A percentile compares a stretch with the other conserved stretches of the same genome.
Conservation (phyloP, 2,113 vertebrate species). For the Lipophrys pholis region DNA sequence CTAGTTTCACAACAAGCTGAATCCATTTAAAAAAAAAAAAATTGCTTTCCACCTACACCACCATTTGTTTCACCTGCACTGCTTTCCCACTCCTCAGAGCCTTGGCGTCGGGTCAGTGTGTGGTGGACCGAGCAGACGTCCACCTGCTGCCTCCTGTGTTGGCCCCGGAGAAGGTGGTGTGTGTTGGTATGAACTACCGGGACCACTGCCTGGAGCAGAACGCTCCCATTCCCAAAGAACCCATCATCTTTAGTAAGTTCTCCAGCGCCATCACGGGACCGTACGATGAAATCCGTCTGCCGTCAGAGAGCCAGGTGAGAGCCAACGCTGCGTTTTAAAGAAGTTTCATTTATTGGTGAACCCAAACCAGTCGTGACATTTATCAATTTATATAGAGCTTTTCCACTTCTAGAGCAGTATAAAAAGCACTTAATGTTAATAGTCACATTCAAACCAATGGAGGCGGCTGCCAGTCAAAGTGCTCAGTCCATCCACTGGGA, state of each 20-base stretch:
- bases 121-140: constrained; percentile 73
- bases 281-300: constrained; percentile 87
- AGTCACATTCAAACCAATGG: no score
- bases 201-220: constrained; percentile 96
- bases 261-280: constrained; percentile 90
- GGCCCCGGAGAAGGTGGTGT: constrained; percentile 91
- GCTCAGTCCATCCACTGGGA: no score
- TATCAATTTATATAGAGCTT: no score
- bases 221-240: constrained; percentile 85
- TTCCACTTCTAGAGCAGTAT: no score
- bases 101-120: constrained; percentile 74
- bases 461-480: no score
- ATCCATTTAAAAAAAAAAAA: no score
- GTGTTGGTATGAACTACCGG: constrained; percentile 93
- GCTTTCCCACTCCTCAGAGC: constrained; percentile 78
- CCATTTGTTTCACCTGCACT: neutral
- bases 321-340: no score
- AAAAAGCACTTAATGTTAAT: no score
- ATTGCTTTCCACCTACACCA: neutral
- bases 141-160: constrained; percentile 87
- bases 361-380: no score
- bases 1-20: no score
- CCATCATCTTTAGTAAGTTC: constrained; percentile 98
- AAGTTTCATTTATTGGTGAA: no score
- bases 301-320: constrained; percentile 85